Conservation (phyloP, 1,140 invertebrate genomes). For the Bombus difficillimus region DNA sequence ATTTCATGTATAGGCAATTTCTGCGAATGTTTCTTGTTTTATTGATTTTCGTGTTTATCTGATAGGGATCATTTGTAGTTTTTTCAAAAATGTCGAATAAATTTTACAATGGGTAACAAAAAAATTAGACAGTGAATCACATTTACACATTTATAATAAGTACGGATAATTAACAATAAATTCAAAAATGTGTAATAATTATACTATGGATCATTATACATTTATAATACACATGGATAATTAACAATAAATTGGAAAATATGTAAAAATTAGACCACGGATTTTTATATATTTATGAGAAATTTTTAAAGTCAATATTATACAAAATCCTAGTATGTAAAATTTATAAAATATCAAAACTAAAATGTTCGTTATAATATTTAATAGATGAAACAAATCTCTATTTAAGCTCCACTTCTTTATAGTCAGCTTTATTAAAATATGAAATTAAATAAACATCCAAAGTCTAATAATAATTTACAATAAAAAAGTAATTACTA, state of each 20-base stretch:
- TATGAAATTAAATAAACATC: background rate
- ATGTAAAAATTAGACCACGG: background rate
- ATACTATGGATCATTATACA: background rate
- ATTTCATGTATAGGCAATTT: background rate
- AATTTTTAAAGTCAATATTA: background rate
- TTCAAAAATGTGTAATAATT: background rate
- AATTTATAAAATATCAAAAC: background rate
- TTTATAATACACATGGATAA: background rate
- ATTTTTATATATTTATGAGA: background rate
- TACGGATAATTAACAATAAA: too few relatives aligned
- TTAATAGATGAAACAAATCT: background rate
- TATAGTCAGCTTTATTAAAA: background rate
- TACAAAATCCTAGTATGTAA: background rate
- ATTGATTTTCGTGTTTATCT: background rate
- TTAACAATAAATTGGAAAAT: background rate
- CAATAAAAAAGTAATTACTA: background rate
- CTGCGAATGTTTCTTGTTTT: constrained; percentile 1
- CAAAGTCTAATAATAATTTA: background rate
- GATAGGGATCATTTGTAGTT: background rate
- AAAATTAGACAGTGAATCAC: too few relatives aligned
- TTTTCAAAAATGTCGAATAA: background rate
- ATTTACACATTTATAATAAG: too few relatives aligned
- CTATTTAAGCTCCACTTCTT: background rate
- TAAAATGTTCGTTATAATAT: background rate
- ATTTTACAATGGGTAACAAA: too few relatives aligned